Base-by-base conservation (phyloP, 2,797 vertebrate species). In the Hypotaenidia okinawae region DNA sequence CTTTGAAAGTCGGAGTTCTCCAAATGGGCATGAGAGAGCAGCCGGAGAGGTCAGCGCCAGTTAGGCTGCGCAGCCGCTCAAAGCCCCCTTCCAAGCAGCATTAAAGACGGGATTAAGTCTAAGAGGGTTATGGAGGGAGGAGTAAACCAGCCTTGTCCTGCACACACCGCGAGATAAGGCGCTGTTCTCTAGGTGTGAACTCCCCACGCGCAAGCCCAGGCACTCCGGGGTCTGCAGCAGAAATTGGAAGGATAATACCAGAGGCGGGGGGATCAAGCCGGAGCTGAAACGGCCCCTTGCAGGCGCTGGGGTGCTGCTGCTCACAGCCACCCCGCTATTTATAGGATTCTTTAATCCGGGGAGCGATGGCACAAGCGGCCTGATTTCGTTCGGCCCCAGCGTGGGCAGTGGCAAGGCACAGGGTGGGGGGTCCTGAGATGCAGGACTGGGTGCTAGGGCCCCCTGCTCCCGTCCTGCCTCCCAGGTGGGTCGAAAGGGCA, bases 41-140 rank as follows among this genome's bases (percentile, higher is more conserved):
- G 95, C 90, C 76, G 33, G 73, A 92, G 96, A 82, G 80, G 96
- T 95, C 85, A 84, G 95, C 91, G 89, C 94, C 57, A 88, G 93
- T 80, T 87, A 74, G 92, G 94, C 94, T 81, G 95, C 96, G 45
- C 93, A 90, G 96, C 93, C 92, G 55, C 45, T 96, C 97, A 94
- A 96, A 97, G 96, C 95, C 64, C 93, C 94, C 80, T 97, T 96
- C 89, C 97, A 70, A 64, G 95, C 64, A 49, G 96, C 95, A 94
- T 97, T 95, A 95, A 96, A 91, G 97, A 64, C 47, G 49, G 96
- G 97, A 97, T 97, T 97, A 97, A 83, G 73, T 37, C 78, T 97
- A 97, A 96, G 96, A 96, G 95, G 95, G 95, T 94, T 90, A 94
- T 82, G 92, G 92, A 92, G 87, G 96, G 94, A 97, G 96, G 95